Conservation (phyloP, 2,888 invertebrate genomes). For the Lycia hirtaria region DNA sequence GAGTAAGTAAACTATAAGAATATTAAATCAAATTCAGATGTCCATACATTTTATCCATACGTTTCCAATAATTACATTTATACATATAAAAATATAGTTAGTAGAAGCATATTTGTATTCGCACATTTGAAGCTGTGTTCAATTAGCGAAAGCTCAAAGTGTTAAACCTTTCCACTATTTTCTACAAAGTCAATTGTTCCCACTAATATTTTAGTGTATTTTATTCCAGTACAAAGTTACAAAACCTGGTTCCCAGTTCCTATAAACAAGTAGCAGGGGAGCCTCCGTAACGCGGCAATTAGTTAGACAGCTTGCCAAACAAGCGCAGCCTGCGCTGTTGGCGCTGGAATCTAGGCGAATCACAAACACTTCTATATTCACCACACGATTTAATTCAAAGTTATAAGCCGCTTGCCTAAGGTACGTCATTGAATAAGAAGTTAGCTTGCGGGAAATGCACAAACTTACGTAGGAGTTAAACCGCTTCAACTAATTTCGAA, state of each 20-base stretch:
- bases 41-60: too few species aligned
- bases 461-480: conserved; percentile 41
- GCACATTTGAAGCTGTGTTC: too few species aligned
- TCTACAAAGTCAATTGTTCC: neutral
- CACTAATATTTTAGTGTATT: conserved; percentile 35
- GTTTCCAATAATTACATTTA: too few species aligned
- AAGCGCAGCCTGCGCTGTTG: conserved; percentile 54
- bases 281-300: conserved; percentile 65
- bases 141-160: too few species aligned
- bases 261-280: conserved; percentile 54
- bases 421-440: conserved; percentile 38
- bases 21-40: too few species aligned
- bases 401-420: conserved; percentile 26
- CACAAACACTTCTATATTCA: conserved; percentile 53
- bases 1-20: too few species aligned
- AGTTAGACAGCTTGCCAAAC: conserved; percentile 75
- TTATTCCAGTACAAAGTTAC: conserved; percentile 52
- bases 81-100: too few species aligned
- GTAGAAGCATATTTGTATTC: too few species aligned
- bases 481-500: conserved; percentile 42
- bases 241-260: conserved; percentile 52
- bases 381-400: conserved; percentile 47
- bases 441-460: conserved; percentile 39
- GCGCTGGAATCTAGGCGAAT: conserved; percentile 54
- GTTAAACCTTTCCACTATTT: too few species aligned